Conservation (phyloP, 2,797 vertebrate species). For the Spinus pinus region DNA sequence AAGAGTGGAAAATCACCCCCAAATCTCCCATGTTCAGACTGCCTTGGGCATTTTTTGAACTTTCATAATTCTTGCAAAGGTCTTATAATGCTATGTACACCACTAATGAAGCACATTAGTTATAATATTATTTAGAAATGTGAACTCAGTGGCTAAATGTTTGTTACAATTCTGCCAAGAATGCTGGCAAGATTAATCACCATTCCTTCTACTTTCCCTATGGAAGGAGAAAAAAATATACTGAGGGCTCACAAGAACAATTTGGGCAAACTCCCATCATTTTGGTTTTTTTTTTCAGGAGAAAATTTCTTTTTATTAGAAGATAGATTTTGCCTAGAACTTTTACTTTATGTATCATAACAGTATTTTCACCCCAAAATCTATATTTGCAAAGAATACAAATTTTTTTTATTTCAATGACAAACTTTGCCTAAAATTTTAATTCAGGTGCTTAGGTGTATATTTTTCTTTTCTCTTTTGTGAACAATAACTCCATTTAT, state of each 20-base stretch:
- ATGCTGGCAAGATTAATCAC: background rate
- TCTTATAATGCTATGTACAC: background rate
- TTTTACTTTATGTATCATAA: background rate
- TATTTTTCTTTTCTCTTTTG: background rate
- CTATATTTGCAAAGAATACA: background rate
- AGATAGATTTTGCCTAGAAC: background rate
- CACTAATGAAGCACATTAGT: background rate
- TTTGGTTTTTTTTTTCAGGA: background rate
- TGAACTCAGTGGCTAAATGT: background rate
- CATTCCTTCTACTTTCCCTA: background rate
- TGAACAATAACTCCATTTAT: background rate
- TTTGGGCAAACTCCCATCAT: background rate
- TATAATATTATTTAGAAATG: background rate
- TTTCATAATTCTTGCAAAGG: background rate
- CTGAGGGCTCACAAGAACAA: background rate
- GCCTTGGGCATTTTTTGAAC: background rate
- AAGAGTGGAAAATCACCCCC: background rate
- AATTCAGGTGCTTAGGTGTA: background rate
- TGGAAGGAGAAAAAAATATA: background rate
- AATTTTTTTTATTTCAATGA: background rate
- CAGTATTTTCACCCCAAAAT: background rate
- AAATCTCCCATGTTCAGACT: background rate
- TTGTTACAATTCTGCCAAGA: background rate
- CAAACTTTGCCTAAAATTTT: background rate
- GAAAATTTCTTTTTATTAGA: background rate